These are phyloP conservation scores for Volucella inflata DNA, from an alignment of 2,888 invertebrate species.

Conservation along the genomic window DNA sequence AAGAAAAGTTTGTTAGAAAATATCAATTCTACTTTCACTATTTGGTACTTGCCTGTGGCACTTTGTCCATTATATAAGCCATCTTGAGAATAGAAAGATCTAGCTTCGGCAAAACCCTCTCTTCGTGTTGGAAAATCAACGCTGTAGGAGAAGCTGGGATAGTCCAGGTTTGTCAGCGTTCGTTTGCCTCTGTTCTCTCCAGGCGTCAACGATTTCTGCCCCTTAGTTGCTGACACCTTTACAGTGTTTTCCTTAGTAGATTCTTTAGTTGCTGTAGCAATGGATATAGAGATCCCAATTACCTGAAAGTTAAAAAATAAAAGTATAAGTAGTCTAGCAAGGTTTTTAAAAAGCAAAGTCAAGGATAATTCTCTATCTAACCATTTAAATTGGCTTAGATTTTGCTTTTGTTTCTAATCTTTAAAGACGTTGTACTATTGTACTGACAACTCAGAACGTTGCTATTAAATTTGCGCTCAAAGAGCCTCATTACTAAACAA, in stretches of 20 bases:
- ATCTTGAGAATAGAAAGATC: conserved; percentile 78
- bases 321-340: not conserved
- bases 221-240: conserved; percentile 71
- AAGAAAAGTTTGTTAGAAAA: not conserved
- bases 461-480: no score
- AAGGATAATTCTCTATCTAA: no score
- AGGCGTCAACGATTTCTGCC: conserved; percentile 58
- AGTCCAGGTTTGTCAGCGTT: conserved; percentile 81
- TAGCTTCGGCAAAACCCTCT: conserved; percentile 78
- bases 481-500: no score
- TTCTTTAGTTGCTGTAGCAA: conserved; percentile 75
- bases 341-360: no score
- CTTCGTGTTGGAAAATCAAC: conserved; percentile 79
- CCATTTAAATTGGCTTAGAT: no score
- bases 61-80: conserved; percentile 81
- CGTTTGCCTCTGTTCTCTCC: conserved; percentile 82
- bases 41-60: conserved; percentile 61
- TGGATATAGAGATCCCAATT: conserved; percentile 78
- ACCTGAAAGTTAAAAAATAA: conserved; percentile 77
- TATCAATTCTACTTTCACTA: not conserved
- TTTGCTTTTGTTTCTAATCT: no score
- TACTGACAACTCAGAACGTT: no score
- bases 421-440: no score
- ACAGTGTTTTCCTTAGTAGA: conserved; percentile 66
- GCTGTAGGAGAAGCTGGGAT: conserved; percentile 80